Evolutionary conservation across 2,797 vertebrate species (phyloP), one percentile per base, ranked within the genome.

Genomic region (Halcyon leucocephala): DNA sequence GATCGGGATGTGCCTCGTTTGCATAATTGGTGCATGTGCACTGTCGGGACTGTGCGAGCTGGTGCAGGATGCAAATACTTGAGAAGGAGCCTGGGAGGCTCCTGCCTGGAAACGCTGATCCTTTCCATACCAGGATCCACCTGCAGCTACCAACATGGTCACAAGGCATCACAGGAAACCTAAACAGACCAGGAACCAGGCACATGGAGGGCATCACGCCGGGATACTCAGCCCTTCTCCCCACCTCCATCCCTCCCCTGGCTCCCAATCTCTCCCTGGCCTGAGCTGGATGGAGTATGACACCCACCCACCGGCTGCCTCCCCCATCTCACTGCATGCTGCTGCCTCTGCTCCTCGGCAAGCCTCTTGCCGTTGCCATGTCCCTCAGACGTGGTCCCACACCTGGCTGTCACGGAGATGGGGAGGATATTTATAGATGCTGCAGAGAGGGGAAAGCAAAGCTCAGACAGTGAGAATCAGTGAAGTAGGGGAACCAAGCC

Each of bases 401-500:
- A 87, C 91, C 62, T 76, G 81, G 62, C 84, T 93, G 89, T 82
- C 91, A 91, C 26, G 0, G 41, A 74, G 91, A 48, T 70, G 51
- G 91, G 61, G 24, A 94, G 42, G 89, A 70, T 86, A 84, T 95
- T 93, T 94, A 66, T 86, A 92, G 86, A 91, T 55, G 60, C 62
- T 79, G 82, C 4, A 0, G 87, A n/a, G 62, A 86, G 74, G 79
- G 54, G 46, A 61, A 65, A 70, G 52, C 3, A 0, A 55, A 39
- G 82, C 55, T 79, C 66, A 87, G 55, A 18, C 41, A 60, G 70
- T 5, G 15, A 94, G 49, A 51, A 83, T 39, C 35, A 31, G 52
- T 3, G 4, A 39, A 35, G 70, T 19, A 66, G 12, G 41, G 54
- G 25, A 76, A 33, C 33, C 48, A 16, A 37, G 14, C 8, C 39